A percentile compares a stretch with the other conserved stretches of the same genome.
Evolutionary conservation across 1,140 invertebrate genomes (phyloP).

Genomic region (Panagrolaimus sp.): DNA sequence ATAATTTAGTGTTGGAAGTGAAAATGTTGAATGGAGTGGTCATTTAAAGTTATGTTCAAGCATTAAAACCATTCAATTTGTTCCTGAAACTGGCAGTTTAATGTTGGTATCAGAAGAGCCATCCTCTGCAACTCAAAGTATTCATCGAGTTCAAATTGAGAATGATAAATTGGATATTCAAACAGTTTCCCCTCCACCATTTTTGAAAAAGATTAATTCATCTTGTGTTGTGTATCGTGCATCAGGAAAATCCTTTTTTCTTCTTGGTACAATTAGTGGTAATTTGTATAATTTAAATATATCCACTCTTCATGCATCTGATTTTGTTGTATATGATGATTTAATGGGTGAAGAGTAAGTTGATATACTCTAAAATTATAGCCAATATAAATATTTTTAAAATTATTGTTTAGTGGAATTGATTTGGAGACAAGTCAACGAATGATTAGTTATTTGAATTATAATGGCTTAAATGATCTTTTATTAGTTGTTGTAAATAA

Average conservation of each 20-base stretch:
- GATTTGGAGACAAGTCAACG: too few species aligned
- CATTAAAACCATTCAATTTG: background rate
- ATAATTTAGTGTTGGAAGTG: background rate
- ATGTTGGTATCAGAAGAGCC: background rate
- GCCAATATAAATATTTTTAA: too few species aligned
- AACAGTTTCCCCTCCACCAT: background rate
- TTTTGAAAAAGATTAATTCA: slow-evolving; percentile 10
- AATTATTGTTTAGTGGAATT: too few species aligned
- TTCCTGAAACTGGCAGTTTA: background rate
- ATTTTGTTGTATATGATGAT: slow-evolving; percentile 12
- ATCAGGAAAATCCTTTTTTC: background rate
- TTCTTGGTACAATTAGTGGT: background rate
- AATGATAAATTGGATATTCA: background rate
- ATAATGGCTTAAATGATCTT: too few species aligned
- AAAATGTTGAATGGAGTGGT: background rate
- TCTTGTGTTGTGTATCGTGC: background rate
- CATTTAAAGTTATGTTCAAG: background rate
- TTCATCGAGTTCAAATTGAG: background rate
- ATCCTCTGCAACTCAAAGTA: background rate
- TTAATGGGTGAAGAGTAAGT: background rate
- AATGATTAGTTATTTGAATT: too few species aligned
- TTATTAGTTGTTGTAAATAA: too few species aligned
- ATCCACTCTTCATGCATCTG: background rate
- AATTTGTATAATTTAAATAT: slow-evolving; percentile 7
- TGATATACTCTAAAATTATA: background rate